Evolutionary conservation across 2,113 vertebrate species (phyloP), one percentile per base, ranked within the genome.

Genomic region (Pelecanoides urinatrix): DNA sequence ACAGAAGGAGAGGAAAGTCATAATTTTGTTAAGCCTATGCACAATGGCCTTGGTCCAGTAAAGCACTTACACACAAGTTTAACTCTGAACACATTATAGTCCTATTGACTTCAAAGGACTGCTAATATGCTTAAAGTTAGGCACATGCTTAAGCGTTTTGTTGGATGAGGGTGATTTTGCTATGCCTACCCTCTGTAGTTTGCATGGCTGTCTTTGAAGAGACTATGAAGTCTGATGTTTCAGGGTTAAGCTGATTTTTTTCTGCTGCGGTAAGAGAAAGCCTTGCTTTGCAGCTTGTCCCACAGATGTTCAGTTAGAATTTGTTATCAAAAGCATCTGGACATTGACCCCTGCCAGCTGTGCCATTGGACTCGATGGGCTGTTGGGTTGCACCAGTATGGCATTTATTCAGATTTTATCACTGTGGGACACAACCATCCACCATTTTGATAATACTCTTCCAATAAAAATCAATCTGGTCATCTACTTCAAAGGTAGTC

Each of bases 61-160:
- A 96, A 94, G 58, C 89, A 70, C 84, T 94, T 89, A 83, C 81
- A 49, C 52, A 53, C 58, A 25, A 55, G 34, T 90, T 95, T 85
- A 80, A 82, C 19, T 76, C 61, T 74, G 58, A 87, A 44, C 42
- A 49, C 30, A 14, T 47, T 70, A 26, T 25, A 18, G 11, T 58
- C 50, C 55, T 49, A 2, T 8, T 76, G 81, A 58, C 62, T 96
- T 90, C 87, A 94, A 81, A 87, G 58, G 49, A 49, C 27, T 68
- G 32, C 40, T 85, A 38, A 82, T 42, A 23, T 50, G 49, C 87
- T 73, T 42, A 22, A 59, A 67, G 70, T 82, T 61, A 58, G 53
- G 80, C 49, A 72, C 40, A 9, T 32, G n/a, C 83, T 89, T 38
- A 84, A 68, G 58, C 4, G 0, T 87, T 85, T 72, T 62, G 16